Evolutionary conservation across 2,113 vertebrate genomes (phyloP), one percentile per base, ranked within the genome.

Genomic region (Pomatostomus ruficeps): DNA sequence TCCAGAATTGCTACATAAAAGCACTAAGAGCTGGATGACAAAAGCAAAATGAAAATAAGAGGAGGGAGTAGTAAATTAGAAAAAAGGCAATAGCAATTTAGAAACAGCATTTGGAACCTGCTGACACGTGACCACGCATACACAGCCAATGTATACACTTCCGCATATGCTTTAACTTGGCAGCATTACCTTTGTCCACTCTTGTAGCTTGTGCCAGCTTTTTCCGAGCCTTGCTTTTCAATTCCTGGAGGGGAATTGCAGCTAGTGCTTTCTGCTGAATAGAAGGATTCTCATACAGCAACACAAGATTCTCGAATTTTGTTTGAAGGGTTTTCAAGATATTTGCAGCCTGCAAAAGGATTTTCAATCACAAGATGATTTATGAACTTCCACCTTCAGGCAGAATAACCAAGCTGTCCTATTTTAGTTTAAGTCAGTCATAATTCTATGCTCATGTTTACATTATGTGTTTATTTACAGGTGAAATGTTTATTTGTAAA

Each of bases 261-360:
- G 91, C 95, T 75, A 98, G 93, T 9, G 99, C 98, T 97, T 99
- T 99, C 88, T 98, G 97, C 97, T 99, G 99, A 88, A 99, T 97
- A 63, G 97, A 97, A 12, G 93, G 73, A 68, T 97, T 98, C 97
- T 99, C 99, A 91, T 99, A 99, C 58, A 98, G 58, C 97, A 99
- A 92, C 33, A 99, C 98, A 54, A 89, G 82, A 57, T 98, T 97
- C 54, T 99, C 98, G 93, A 98, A 98, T 79, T 99, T 99, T 42
- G 98, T 98, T 73, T 98, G 98, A 63, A 99, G 97, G 14, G 98
- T 98, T 97, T 98, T 98, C 62, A 99, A 97, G 79, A 97, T 96
- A 88, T 93, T 96, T 68, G 97, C 97, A 95, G 88, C 98, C 87
- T 97, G 97, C 24, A 96, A 95, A 91, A 85, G 46, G 67, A 95